Percentiles rank a stretch among this genome's conserved stretches.
Evolutionary conservation across 2,113 vertebrate genomes (phyloP).

Genomic region (Ageneiosus marmoratus): DNA sequence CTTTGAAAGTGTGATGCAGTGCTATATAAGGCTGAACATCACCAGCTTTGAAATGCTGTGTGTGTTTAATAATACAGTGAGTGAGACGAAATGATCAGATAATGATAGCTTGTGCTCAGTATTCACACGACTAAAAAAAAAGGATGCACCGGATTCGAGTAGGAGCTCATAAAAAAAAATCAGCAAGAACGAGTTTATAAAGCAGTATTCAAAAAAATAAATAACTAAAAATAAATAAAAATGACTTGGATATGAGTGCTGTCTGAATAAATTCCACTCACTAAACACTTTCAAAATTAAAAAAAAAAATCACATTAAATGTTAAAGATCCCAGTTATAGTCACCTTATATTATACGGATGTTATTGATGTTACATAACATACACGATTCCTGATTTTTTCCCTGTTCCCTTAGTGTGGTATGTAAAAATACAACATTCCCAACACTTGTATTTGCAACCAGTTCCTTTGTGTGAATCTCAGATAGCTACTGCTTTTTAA

Average conservation of each 20-base stretch:
- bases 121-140: background rate
- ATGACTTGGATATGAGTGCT: background rate
- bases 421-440: background rate
- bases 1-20: constrained; percentile 31
- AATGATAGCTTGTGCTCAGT: background rate
- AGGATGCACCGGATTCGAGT: background rate
- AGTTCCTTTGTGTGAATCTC: background rate
- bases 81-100: background rate
- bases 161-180: no score
- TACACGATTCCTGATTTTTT: background rate
- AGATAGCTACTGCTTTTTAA: background rate
- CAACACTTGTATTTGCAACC: background rate
- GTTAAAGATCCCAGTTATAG: background rate
- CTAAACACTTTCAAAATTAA: background rate
- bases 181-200: background rate
- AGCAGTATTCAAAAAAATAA: background rate
- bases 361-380: no score
- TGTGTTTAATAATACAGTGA: no score
- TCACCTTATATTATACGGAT: background rate
- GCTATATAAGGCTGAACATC: background rate
- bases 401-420: background rate
- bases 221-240: background rate
- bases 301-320: background rate
- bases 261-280: background rate
- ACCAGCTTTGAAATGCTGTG: background rate